Conservation (phyloP, 2,113 vertebrate genomes). For the Clarias magur region DNA sequence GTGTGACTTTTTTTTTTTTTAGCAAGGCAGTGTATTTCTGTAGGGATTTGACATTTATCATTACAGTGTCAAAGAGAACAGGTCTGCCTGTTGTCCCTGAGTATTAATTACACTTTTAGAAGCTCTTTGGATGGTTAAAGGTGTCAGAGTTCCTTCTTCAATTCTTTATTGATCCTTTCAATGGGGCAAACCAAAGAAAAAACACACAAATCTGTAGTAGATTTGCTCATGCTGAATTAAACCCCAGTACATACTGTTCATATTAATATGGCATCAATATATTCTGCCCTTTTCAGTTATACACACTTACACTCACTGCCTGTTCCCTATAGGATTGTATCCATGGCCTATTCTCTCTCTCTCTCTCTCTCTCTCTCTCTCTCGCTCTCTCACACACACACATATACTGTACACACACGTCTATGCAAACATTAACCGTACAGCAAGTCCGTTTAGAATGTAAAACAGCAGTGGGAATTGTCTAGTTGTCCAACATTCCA, state of each 20-base stretch:
- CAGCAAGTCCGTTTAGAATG: too few species aligned
- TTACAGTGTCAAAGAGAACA: too few species aligned
- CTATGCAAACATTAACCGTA: too few species aligned
- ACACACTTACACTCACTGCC: background rate
- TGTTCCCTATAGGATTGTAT: background rate
- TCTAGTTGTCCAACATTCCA: too few species aligned
- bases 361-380: too few species aligned
- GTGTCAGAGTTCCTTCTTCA: background rate
- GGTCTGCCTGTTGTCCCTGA: background rate
- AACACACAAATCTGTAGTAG: background rate
- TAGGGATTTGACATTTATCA: too few species aligned
- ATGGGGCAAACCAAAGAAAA: too few species aligned
- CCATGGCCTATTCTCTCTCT: too few species aligned
- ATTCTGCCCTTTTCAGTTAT: background rate
- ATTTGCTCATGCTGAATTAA: background rate
- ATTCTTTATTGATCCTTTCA: background rate
- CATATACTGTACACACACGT: background rate
- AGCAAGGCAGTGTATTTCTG: too few species aligned
- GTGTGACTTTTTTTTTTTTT: too few species aligned
- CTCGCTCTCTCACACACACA: too few species aligned
- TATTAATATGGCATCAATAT: background rate
- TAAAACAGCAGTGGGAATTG: too few species aligned
- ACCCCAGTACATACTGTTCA: background rate
- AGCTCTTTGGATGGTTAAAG: background rate
- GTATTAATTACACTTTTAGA: background rate